These are phyloP conservation scores for Acholoe squamosa DNA, from an alignment of 2,888 invertebrate species.

Conservation along the genomic window DNA sequence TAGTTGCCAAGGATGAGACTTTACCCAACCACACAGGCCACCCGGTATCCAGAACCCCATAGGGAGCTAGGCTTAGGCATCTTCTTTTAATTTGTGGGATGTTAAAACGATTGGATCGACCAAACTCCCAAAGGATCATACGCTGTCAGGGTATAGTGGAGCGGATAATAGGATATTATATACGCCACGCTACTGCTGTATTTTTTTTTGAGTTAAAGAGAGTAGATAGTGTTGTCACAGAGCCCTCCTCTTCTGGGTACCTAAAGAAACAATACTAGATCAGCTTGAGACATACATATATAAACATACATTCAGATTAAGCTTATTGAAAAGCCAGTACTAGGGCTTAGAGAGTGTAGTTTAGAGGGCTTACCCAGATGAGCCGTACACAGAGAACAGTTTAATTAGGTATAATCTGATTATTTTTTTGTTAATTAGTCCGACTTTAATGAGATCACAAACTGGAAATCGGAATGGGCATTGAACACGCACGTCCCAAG, in stretches of 20 bases:
- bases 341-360: not conserved
- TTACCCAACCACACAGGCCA: too few relatives aligned
- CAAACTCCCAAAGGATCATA: not conserved
- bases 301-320: not conserved
- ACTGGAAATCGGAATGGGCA: too few relatives aligned
- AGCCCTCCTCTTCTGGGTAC: not conserved
- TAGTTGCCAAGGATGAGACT: too few relatives aligned
- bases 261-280: not conserved
- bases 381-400: not conserved
- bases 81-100: not conserved
- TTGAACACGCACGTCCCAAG: not conserved
- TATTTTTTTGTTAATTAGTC: conserved; percentile 39
- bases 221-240: not conserved
- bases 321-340: not conserved
- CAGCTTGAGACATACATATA: not conserved
- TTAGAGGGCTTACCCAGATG: not conserved
- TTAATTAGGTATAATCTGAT: conserved; percentile 48
- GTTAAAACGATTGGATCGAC: not conserved
- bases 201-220: not conserved
- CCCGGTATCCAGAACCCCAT: not conserved
- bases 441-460: conserved; percentile 43
- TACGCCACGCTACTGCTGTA: not conserved
- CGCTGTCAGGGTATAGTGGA: not conserved
- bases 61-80: not conserved
- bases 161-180: not conserved